Conservation (phyloP, 2,888 invertebrate genomes). For the Synanthedon andrenaeformis region DNA sequence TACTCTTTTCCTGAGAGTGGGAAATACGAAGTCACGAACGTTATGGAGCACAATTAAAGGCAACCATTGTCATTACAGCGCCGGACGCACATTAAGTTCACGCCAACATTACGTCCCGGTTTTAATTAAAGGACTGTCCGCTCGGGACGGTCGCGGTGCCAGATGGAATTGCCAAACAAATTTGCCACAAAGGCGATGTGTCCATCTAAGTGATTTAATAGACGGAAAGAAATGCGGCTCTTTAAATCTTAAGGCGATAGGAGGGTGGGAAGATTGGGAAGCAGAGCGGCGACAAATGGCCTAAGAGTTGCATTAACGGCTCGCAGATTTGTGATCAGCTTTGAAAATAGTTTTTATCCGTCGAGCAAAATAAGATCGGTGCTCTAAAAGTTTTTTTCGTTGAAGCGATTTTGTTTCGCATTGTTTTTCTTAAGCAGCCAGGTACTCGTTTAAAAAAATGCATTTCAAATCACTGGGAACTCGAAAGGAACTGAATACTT, state of each 20-base stretch:
- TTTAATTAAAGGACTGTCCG: slow-evolving; percentile 70
- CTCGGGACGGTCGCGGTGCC: slow-evolving; percentile 43
- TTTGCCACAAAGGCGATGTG: slow-evolving; percentile 63
- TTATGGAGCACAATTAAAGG: slow-evolving; percentile 50
- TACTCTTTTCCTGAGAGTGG: slow-evolving; percentile 1
- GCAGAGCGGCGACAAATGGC: no score
- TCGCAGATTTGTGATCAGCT: no score
- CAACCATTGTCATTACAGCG: slow-evolving; percentile 51
- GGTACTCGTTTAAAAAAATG: no score
- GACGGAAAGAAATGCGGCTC: slow-evolving; percentile 62
- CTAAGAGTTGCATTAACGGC: no score
- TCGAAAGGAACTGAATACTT: no score
- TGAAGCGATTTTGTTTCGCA: no score
- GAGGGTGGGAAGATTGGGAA: not conserved
- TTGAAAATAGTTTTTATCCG: no score
- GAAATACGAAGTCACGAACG: slow-evolving; percentile 10
- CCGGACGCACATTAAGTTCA: slow-evolving; percentile 65
- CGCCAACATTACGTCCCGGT: slow-evolving; percentile 59
- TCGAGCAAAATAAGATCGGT: no score
- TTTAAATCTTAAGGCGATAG: not conserved
- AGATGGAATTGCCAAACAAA: slow-evolving; percentile 70
- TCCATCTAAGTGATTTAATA: slow-evolving; percentile 71
- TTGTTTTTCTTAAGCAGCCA: no score
- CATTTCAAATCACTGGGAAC: no score
- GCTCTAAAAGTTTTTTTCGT: no score